Evolutionary conservation across 2,888 invertebrate species (phyloP).

Genomic region (Xestia sexstrigata): DNA sequence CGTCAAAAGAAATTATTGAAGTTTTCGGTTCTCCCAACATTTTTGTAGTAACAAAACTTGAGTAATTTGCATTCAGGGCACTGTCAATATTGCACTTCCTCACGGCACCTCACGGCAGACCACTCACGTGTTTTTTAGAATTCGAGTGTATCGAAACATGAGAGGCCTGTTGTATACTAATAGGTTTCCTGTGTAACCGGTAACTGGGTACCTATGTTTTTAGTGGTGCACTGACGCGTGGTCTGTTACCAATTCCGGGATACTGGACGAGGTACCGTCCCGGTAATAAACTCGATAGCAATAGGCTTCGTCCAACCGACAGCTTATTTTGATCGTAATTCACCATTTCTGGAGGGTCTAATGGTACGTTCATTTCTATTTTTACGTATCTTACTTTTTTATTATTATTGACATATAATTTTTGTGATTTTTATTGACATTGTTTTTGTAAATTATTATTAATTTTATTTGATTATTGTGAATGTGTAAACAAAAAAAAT

Average conservation of each 20-base stretch:
- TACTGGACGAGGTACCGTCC: neutral
- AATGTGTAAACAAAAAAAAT: too few species aligned
- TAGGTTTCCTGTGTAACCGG: slow-evolving; percentile 34
- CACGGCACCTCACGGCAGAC: slow-evolving; percentile 50
- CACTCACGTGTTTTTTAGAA: slow-evolving; percentile 21
- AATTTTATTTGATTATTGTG: too few species aligned
- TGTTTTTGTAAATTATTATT: too few species aligned
- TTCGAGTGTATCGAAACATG: slow-evolving; percentile 25
- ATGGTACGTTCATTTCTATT: slow-evolving; percentile 36
- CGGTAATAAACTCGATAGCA: slow-evolving; percentile 4
- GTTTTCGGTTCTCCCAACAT: slow-evolving; percentile 22
- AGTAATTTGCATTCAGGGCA: slow-evolving; percentile 42
- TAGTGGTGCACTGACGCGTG: slow-evolving; percentile 22
- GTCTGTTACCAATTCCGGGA: slow-evolving; percentile 4
- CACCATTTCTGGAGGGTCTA: slow-evolving; percentile 1
- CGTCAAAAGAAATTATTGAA: slow-evolving; percentile 34
- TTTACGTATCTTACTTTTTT: too few species aligned
- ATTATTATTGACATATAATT: too few species aligned
- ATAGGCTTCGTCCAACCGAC: neutral
- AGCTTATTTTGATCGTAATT: neutral
- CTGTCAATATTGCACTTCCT: slow-evolving; percentile 38
- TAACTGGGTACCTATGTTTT: slow-evolving; percentile 29
- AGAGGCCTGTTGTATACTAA: slow-evolving; percentile 46
- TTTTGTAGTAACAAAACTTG: slow-evolving; percentile 36
- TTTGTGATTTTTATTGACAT: too few species aligned